These are phyloP conservation scores for Harpalus rufipes DNA, from an alignment of 2,888 invertebrate species.

Conservation along the genomic window DNA sequence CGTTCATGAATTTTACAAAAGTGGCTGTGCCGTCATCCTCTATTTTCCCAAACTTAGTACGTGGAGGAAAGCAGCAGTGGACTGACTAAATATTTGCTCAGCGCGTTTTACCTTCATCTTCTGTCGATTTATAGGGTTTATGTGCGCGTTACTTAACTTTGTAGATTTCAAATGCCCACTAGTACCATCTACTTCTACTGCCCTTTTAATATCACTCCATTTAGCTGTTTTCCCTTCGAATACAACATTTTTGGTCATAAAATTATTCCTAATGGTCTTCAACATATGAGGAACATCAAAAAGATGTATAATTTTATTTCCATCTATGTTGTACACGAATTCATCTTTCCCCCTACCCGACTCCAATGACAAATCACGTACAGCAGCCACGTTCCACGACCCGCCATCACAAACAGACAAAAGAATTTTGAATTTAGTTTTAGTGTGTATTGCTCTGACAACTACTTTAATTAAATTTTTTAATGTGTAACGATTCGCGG, in stretches of 20 bases:
- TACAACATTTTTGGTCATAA: constrained; percentile 1
- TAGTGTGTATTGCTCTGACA: not conserved
- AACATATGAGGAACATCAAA: constrained; percentile 15
- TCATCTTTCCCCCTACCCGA: not conserved
- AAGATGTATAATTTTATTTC: not conserved
- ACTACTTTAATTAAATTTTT: not conserved
- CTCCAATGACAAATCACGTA: not conserved
- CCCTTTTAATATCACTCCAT: too few relatives aligned
- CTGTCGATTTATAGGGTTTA: constrained; percentile 13
- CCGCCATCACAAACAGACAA: constrained; percentile 13
- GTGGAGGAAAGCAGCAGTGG: not conserved
- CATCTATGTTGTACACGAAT: not conserved
- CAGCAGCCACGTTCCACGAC: constrained; percentile 9
- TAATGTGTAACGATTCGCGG: constrained; percentile 27
- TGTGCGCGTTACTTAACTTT: constrained; percentile 1
- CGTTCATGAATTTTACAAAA: not conserved
- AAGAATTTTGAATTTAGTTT: constrained; percentile 15
- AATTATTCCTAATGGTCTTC: constrained; percentile 11
- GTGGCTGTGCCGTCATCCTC: not conserved
- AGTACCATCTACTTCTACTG: not conserved
- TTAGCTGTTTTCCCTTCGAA: too few relatives aligned
- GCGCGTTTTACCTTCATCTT: not conserved
- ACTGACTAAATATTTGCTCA: not conserved
- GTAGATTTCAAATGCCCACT: too few relatives aligned
- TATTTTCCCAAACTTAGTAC: not conserved